Percentiles rank a stretch among this genome's conserved stretches.
Evolutionary conservation across 2,113 vertebrate species (phyloP).

Genomic region (Poeciliopsis retropinna): DNA sequence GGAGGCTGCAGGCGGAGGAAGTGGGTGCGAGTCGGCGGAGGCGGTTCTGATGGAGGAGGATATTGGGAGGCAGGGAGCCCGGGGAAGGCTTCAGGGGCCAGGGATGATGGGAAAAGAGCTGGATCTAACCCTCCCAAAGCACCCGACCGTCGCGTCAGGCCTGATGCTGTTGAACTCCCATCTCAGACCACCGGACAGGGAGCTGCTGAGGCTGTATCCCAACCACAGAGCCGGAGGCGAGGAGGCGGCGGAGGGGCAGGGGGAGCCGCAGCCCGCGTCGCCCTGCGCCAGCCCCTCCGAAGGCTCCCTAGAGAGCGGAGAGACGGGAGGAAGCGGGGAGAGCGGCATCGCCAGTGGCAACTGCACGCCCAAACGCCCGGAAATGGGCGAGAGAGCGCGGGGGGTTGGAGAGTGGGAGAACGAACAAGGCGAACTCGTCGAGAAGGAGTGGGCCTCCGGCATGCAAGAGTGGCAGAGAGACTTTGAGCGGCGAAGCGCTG

Average conservation of each 20-base stretch:
- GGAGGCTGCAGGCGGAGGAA: constrained; percentile 60
- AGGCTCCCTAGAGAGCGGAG: constrained; percentile 94
- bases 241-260: constrained; percentile 68
- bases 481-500: constrained; percentile 60
- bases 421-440: constrained; percentile 62
- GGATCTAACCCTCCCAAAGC: constrained; percentile 73
- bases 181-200: constrained; percentile 80
- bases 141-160: constrained; percentile 56
- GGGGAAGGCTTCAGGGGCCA: constrained; percentile 81
- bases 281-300: constrained; percentile 97
- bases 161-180: constrained; percentile 71
- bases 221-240: constrained; percentile 86
- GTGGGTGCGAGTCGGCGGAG: constrained; percentile 77
- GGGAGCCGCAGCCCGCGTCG: constrained; percentile 88
- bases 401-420: constrained; percentile 70
- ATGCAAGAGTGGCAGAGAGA: constrained; percentile 78
- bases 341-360: constrained; percentile 84
- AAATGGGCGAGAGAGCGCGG: constrained; percentile 62
- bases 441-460: constrained; percentile 62
- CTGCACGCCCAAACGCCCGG: constrained; percentile 81
- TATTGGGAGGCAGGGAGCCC: constrained; percentile 47
- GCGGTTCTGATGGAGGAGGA: constrained; percentile 83
- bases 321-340: constrained; percentile 79
- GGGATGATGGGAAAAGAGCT: constrained; percentile 80
- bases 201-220: constrained; percentile 88